Percentiles rank a stretch among this genome's conserved stretches.
phyloP scores from a whole-genome alignment of 2,797 vertebrate species.

The Kryptolebias ocellatus region DNA sequence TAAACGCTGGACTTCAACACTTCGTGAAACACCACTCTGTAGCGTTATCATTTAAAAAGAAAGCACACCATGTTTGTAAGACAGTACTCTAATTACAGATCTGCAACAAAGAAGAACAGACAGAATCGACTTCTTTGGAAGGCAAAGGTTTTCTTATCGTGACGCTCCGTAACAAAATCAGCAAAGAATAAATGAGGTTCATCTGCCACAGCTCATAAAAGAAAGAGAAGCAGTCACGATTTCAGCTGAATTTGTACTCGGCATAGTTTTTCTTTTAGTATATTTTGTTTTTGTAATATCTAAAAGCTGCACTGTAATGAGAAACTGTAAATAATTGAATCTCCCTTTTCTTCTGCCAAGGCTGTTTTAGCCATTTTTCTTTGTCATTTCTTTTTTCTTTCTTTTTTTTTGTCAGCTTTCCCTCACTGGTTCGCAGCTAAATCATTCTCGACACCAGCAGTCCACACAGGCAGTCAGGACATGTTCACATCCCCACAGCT shows the following conservation, averaged over 20 bases:
- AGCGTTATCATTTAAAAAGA: no score
- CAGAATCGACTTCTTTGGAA: no score
- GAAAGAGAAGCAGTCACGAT: not conserved
- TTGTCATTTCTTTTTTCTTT: conserved; percentile 23
- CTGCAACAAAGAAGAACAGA: no score
- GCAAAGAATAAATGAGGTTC: no score
- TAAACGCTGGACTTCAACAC: no score
- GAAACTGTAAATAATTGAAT: conserved; percentile 4
- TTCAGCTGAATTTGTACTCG: not conserved
- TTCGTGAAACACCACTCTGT: no score
- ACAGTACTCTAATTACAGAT: no score
- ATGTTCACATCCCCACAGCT: not conserved
- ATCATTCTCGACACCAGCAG: not conserved
- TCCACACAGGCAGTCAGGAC: not conserved
- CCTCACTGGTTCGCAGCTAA: conserved; percentile 1
- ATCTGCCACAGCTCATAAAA: not conserved
- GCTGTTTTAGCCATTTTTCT: conserved; percentile 26
- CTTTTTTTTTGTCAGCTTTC: conserved; percentile 13
- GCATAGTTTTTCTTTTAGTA: not conserved
- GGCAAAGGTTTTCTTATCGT: no score
- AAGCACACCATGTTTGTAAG: no score
- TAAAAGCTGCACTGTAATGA: conserved; percentile 3
- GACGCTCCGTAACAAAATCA: no score
- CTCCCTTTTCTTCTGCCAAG: not conserved
- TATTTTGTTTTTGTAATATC: not conserved